Evolutionary conservation across 2,888 invertebrate species (phyloP).

Genomic region (Aspidapion aeneum): DNA sequence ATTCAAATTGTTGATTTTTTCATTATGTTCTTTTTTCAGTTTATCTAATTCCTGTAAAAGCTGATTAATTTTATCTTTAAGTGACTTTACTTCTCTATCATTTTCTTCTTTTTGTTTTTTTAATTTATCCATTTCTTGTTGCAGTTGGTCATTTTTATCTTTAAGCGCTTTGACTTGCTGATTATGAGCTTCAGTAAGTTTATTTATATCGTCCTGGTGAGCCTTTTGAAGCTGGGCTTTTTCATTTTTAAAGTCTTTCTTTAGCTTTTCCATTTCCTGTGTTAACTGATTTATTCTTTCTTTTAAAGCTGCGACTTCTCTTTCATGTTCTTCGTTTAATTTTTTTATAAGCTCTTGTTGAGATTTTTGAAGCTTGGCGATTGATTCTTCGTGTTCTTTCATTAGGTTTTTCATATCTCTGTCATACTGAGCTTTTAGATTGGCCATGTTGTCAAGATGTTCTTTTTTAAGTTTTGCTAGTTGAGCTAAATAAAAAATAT

Average conservation of each 20-base stretch:
- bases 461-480: constrained; percentile 37
- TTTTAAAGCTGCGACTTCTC: constrained; percentile 44
- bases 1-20: too few species aligned
- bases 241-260: constrained; percentile 54
- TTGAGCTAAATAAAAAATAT: constrained; percentile 19
- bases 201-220: constrained; percentile 53
- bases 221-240: constrained; percentile 54
- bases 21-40: too few species aligned
- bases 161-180: constrained; percentile 45
- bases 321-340: constrained; percentile 51
- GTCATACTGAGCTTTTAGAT: constrained; percentile 54
- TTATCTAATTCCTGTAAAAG: constrained; percentile 12
- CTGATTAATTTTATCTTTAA: constrained; percentile 26
- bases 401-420: constrained; percentile 52
- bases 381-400: constrained; percentile 54
- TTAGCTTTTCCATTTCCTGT: constrained; percentile 47
- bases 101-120: neutral
- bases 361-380: constrained; percentile 53
- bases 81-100: constrained; percentile 25
- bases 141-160: constrained; percentile 21
- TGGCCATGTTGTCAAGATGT: constrained; percentile 36
- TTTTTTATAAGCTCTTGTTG: constrained; percentile 54
- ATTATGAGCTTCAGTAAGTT: constrained; percentile 51
- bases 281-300: constrained; percentile 22
- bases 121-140: constrained; percentile 11